Conservation (phyloP, 2,888 invertebrate genomes). For the Pachydiplax longipennis region DNA sequence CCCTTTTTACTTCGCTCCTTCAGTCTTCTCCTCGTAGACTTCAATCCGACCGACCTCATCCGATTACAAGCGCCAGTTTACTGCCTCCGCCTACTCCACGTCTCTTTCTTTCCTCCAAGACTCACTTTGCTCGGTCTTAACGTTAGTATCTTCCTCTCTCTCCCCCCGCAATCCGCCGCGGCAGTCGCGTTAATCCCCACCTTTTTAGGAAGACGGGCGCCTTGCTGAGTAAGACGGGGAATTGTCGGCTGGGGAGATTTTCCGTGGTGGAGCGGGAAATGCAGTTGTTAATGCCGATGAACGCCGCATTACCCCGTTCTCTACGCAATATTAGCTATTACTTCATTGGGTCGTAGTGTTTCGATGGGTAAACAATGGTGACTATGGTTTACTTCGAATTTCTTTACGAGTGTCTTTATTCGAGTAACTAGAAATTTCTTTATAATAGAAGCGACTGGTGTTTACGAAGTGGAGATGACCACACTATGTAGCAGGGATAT, state of each 20-base stretch:
- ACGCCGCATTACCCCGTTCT: too few species aligned
- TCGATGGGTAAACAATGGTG: too few species aligned
- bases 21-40: not conserved
- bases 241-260: not conserved
- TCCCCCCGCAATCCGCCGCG: not conserved
- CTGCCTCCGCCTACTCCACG: not conserved
- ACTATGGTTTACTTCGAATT: too few species aligned
- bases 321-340: too few species aligned
- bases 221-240: not conserved
- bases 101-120: not conserved
- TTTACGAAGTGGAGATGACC: too few species aligned
- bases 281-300: too few species aligned
- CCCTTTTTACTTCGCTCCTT: not conserved
- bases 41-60: conserved; percentile 43
- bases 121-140: not conserved
- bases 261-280: not conserved
- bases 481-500: too few species aligned
- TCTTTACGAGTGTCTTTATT: too few species aligned
- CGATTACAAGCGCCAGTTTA: conserved; percentile 26
- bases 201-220: not conserved
- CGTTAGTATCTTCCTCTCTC: not conserved
- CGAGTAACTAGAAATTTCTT: too few species aligned
- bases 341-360: too few species aligned
- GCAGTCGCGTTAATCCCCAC: not conserved
- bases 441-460: too few species aligned